phyloP scores from a whole-genome alignment of 2,113 vertebrate species.

The Grus americana region DNA sequence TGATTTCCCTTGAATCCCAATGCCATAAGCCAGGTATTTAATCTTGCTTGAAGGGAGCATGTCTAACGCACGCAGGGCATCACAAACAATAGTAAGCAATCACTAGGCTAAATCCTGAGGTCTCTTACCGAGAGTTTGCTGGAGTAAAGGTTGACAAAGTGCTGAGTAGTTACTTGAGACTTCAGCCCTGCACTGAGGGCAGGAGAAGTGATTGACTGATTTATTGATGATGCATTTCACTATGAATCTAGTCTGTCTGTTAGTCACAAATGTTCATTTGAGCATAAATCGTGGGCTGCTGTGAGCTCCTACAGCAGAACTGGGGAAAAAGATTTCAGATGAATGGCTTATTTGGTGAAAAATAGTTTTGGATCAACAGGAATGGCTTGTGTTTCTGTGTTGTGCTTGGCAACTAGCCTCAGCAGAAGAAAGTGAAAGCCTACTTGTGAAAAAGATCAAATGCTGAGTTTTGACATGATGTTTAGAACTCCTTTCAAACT shows the following conservation, averaged over 20 bases:
- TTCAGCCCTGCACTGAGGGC: not conserved
- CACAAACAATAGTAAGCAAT: constrained; percentile 45
- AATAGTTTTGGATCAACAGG: not conserved
- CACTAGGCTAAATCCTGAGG: constrained; percentile 52
- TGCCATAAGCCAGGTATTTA: constrained; percentile 42
- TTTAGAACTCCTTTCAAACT: constrained; percentile 44
- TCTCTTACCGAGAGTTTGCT: constrained; percentile 31
- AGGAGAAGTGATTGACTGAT: constrained; percentile 43
- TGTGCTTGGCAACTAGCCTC: constrained; percentile 29
- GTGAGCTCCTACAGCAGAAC: not conserved
- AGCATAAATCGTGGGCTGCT: constrained; percentile 26
- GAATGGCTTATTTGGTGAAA: constrained; percentile 24
- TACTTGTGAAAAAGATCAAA: constrained; percentile 48
- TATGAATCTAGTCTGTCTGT: constrained; percentile 30
- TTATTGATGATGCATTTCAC: constrained; percentile 52
- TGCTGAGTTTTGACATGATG: not conserved
- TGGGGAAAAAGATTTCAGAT: constrained; percentile 16
- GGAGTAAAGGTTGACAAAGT: constrained; percentile 50
- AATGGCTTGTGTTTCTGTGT: constrained; percentile 33
- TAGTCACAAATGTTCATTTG: constrained; percentile 31
- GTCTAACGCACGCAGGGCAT: not conserved
- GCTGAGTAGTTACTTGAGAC: constrained; percentile 31
- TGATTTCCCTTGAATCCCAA: constrained; percentile 14
- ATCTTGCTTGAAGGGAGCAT: constrained; percentile 56
- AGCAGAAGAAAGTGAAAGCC: constrained; percentile 30